These are phyloP conservation scores for Bruchidius siliquastri DNA, from an alignment of 2,888 invertebrate genomes.

Conservation along the genomic window DNA sequence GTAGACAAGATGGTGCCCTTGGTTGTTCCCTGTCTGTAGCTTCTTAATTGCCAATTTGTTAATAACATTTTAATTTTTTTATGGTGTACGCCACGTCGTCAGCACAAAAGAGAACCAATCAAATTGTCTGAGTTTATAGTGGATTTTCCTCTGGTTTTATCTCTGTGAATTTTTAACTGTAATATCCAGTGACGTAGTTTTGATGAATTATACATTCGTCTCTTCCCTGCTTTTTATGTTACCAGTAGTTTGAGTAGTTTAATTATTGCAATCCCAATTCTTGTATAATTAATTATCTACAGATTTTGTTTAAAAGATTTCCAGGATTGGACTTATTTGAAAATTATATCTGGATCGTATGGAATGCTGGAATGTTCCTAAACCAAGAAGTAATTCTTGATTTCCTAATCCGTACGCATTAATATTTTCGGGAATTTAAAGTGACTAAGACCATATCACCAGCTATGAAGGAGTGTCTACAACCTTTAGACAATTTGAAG, in stretches of 20 bases:
- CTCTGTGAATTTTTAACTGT: neutral
- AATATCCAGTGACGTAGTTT: neutral
- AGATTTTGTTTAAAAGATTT: too few relatives aligned
- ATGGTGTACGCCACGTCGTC: too few relatives aligned
- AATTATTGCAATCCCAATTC: too few relatives aligned
- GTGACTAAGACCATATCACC: neutral
- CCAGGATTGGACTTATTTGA: too few relatives aligned
- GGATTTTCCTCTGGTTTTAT: neutral
- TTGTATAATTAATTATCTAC: too few relatives aligned
- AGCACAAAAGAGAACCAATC: neutral
- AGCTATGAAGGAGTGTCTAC: neutral
- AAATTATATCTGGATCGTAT: neutral
- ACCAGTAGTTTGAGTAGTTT: too few relatives aligned
- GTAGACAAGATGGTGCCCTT: neutral
- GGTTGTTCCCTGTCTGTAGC: neutral
- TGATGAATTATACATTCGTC: neutral
- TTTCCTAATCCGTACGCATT: neutral
- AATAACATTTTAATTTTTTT: neutral
- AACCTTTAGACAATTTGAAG: neutral
- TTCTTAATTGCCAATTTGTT: neutral
- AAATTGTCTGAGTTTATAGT: neutral
- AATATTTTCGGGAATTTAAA: neutral
- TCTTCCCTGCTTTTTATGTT: too few relatives aligned
- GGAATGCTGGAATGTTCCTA: neutral
- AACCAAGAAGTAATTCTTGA: neutral